phyloP scores from a whole-genome alignment of 2,113 vertebrate species.

The Phrynosoma blainvillii region DNA sequence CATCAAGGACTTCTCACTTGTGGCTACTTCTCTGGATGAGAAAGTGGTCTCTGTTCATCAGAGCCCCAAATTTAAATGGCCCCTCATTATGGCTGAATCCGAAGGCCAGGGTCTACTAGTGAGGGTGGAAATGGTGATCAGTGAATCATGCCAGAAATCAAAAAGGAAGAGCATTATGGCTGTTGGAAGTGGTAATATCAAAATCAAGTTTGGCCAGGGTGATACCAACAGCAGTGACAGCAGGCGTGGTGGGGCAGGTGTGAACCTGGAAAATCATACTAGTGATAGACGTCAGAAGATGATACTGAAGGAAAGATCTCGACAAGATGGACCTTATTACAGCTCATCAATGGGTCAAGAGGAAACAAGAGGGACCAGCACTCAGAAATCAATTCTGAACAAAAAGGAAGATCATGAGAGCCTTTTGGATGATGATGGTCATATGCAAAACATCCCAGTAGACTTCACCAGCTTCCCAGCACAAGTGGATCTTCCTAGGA shows the following conservation, averaged over 20 bases:
- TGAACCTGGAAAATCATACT: slow-evolving; percentile 65
- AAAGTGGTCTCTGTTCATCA: slow-evolving; percentile 86
- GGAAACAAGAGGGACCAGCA: slow-evolving; percentile 79
- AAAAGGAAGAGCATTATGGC: slow-evolving; percentile 90
- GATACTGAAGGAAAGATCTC: slow-evolving; percentile 58
- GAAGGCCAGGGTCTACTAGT: slow-evolving; percentile 88
- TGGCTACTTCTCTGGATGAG: slow-evolving; percentile 85
- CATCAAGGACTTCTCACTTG: slow-evolving; percentile 81
- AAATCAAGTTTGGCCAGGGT: slow-evolving; percentile 83
- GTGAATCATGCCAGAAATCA: slow-evolving; percentile 89
- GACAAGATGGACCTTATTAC: slow-evolving; percentile 33
- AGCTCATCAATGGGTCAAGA: slow-evolving; percentile 77
- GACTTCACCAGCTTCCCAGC: slow-evolving; percentile 85
- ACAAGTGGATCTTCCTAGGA: slow-evolving; percentile 77
- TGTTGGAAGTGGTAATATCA: slow-evolving; percentile 82
- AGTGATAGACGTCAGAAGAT: slow-evolving; percentile 63
- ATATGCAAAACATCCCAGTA: slow-evolving; percentile 80
- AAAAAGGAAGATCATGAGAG: slow-evolving; percentile 69
- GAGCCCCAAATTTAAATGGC: slow-evolving; percentile 76
- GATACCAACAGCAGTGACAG: slow-evolving; percentile 67
- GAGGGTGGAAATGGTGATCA: slow-evolving; percentile 88
- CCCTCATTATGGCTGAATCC: slow-evolving; percentile 80
- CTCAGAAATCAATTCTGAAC: slow-evolving; percentile 76
- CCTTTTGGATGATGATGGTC: slow-evolving; percentile 73
- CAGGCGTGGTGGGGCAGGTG: slow-evolving; percentile 49